Percentiles rank a stretch among this genome's conserved stretches.
These are phyloP conservation scores for Bradysia coprophila DNA, from an alignment of 1,140 invertebrate genomes.

Conservation along the genomic window DNA sequence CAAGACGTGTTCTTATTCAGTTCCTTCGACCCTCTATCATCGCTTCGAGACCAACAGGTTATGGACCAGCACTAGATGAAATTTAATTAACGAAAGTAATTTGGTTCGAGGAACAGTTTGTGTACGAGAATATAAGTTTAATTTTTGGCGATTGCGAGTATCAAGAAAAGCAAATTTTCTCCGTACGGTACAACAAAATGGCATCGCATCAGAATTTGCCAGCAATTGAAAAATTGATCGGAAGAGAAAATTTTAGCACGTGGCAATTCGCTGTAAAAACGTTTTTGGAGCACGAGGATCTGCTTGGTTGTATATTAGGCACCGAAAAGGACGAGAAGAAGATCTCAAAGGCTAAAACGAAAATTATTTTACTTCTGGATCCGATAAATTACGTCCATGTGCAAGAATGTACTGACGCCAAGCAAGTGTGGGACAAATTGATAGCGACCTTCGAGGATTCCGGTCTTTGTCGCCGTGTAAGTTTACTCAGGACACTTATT, in stretches of 20 bases:
- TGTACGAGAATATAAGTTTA: too few relatives aligned
- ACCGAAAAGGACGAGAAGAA: conserved; percentile 11
- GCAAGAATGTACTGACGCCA: conserved; percentile 7
- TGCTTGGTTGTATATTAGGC: conserved; percentile 4
- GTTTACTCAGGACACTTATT: conserved; percentile 12
- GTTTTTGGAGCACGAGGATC: conserved; percentile 5
- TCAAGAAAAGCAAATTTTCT: too few relatives aligned
- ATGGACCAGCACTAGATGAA: too few relatives aligned
- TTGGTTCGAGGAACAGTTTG: too few relatives aligned
- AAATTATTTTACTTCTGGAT: conserved; percentile 14
- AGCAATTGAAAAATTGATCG: conserved; percentile 2
- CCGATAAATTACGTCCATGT: conserved; percentile 14
- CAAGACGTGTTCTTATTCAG: too few relatives aligned
- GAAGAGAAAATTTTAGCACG: conserved; percentile 3
- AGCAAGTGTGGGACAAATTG: conserved; percentile 13
- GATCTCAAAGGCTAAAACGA: conserved; percentile 5
- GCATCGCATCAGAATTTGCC: too few relatives aligned
- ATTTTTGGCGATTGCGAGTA: too few relatives aligned
- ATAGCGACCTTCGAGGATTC: conserved; percentile 14
- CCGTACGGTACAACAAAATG: too few relatives aligned
- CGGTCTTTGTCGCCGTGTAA: conserved; percentile 16
- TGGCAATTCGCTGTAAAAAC: conserved; percentile 6
- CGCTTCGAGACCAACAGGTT: too few relatives aligned
- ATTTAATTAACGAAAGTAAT: too few relatives aligned
- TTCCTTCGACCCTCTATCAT: too few relatives aligned